A percentile compares a stretch with the other conserved stretches of the same genome.
These are phyloP conservation scores for Elachura formosa DNA, from an alignment of 2,113 vertebrate species.

Conservation along the genomic window DNA sequence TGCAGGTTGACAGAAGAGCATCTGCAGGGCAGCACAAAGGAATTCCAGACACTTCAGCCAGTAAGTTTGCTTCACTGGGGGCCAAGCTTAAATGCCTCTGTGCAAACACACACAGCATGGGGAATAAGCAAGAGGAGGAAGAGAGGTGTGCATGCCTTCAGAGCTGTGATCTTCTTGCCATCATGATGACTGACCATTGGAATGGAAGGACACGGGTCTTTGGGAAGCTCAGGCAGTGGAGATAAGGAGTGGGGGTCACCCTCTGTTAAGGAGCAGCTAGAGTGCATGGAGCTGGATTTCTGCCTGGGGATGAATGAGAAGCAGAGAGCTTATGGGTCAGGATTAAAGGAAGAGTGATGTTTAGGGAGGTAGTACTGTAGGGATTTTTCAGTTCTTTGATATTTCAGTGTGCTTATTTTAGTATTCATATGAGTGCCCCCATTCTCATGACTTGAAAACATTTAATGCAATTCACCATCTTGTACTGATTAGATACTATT, in stretches of 20 bases:
- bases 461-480: background rate
- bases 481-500: background rate
- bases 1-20: background rate
- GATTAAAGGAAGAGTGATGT: background rate
- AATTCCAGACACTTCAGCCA: background rate
- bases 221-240: background rate
- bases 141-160: background rate
- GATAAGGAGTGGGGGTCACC: background rate
- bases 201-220: background rate
- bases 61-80: rapidly evolving
- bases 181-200: background rate
- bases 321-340: background rate
- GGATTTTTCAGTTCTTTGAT: background rate
- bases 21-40: background rate
- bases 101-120: background rate
- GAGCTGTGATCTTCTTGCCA: background rate
- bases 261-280: background rate
- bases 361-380: background rate
- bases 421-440: background rate
- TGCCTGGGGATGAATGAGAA: background rate
- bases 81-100: background rate
- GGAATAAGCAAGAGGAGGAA: background rate
- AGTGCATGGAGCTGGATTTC: background rate
- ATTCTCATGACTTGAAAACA: background rate
- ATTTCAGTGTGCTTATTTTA: background rate